These are phyloP conservation scores for Sebastes itinus DNA, from an alignment of 2,797 vertebrate genomes.

Conservation along the genomic window DNA sequence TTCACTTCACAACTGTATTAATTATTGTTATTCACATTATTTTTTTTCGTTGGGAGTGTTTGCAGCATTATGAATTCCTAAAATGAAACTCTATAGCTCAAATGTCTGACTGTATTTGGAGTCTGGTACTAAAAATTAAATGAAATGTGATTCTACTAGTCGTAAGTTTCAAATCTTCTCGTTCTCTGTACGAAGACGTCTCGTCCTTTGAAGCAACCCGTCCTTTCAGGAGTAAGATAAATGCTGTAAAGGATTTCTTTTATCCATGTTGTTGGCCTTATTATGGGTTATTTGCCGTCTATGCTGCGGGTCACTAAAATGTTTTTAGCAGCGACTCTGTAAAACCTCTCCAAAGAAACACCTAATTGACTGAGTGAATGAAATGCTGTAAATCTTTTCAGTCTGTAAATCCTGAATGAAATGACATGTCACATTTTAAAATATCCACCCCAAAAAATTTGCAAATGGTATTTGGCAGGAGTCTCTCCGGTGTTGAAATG, in stretches of 20 bases:
- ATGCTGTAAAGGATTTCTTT: background rate
- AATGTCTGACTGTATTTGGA: background rate
- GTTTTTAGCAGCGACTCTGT: background rate
- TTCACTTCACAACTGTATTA: background rate
- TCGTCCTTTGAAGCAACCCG: background rate
- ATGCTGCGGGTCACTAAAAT: constrained; percentile 4
- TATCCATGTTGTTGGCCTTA: background rate
- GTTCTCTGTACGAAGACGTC: background rate
- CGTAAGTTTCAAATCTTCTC: background rate
- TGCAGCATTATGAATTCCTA: background rate
- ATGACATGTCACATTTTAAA: constrained; percentile 24
- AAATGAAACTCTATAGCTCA: background rate
- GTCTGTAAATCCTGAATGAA: background rate
- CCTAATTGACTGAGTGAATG: constrained; percentile 1
- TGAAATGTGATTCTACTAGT: background rate
- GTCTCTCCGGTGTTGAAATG: background rate
- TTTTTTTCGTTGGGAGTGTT: background rate
- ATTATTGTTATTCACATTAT: background rate
- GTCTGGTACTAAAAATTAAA: no score
- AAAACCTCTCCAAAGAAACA: background rate
- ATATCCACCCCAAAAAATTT: constrained; percentile 1
- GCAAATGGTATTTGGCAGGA: background rate
- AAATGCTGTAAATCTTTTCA: constrained; percentile 5
- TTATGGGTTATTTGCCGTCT: background rate
- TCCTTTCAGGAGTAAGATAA: background rate